Evolutionary conservation across 2,888 invertebrate genomes (phyloP), one percentile per base, ranked within the genome.

Genomic region (Plagodis pulveraria): DNA sequence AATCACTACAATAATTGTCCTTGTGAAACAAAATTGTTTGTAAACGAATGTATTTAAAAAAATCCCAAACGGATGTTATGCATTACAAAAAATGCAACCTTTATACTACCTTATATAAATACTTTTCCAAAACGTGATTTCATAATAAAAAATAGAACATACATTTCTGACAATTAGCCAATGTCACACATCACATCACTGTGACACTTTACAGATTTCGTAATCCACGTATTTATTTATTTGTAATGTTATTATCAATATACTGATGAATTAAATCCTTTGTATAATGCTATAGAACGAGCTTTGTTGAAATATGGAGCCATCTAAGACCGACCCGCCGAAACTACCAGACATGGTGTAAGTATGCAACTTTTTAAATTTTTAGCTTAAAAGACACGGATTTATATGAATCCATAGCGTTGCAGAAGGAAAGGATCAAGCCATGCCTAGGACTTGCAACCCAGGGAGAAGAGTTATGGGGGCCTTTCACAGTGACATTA

Each of bases 271-370:
- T 69, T 61, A 36, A 36, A 36, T 63, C 58, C 56, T 45, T 67
- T 54, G 60, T 67, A 69, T 71, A 56, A 80, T 74, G 70, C 65
- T 45, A 58, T 44, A 54, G 59, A 42, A 56, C 45, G 32, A 55
- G 9, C n/a, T 10, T 22, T 32, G 38, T 12, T 45, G 63, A 63
- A 58, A 32, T 50, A 91, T 90, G 90, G 89, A 89, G 50, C 67
- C 75, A 43, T 66, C 76, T 6, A 86, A 78, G 57, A 69, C 64
- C 59, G 88, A 88, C 7, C 56, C 73, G 43, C 75, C 78, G 6
- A 88, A 87, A 65, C 58, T 87, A 32, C 73, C 89, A 41, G 82
- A 86, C 51, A 90, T 89, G 90, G 80, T 91, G 90, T 91, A 80
- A 86, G 90, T 86, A 53, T 49, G 22, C 22, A 22, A 22, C 22